Evolutionary conservation across 2,113 vertebrate species (phyloP).

Genomic region (Oxyura jamaicensis): DNA sequence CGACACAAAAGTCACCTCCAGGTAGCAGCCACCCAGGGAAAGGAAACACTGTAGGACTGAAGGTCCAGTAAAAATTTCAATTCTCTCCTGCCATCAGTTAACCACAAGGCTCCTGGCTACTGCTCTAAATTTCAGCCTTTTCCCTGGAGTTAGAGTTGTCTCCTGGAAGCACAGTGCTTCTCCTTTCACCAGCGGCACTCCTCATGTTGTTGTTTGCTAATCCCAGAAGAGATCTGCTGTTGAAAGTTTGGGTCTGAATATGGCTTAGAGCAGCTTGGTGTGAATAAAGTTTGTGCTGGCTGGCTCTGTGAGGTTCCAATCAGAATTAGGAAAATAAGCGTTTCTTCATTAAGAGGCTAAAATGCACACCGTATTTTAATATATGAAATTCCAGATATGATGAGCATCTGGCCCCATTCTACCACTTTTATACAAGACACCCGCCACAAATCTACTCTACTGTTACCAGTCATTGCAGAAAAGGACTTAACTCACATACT

Average conservation of each 20-base stretch:
- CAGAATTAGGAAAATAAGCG: not conserved
- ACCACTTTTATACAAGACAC: not conserved
- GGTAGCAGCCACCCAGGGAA: not conserved
- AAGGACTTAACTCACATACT: not conserved
- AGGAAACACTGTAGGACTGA: not conserved
- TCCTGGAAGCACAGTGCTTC: accelerated
- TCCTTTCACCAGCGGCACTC: not conserved
- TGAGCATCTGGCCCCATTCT: not conserved
- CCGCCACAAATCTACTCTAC: not conserved
- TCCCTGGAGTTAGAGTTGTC: not conserved
- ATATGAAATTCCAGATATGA: not conserved
- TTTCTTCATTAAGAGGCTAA: not conserved
- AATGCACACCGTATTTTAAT: not conserved
- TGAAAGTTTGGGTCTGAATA: not conserved
- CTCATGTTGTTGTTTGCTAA: not conserved
- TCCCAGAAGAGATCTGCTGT: not conserved
- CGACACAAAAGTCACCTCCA: not conserved
- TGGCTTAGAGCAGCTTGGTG: not conserved
- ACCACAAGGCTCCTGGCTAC: not conserved
- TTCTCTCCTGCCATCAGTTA: not conserved
- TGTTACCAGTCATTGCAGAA: not conserved
- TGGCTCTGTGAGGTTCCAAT: not conserved
- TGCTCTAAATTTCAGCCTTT: not conserved
- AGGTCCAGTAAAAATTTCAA: not conserved
- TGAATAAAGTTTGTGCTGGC: not conserved